Conservation (phyloP, 2,797 vertebrate genomes). For the Valencia hispanica region DNA sequence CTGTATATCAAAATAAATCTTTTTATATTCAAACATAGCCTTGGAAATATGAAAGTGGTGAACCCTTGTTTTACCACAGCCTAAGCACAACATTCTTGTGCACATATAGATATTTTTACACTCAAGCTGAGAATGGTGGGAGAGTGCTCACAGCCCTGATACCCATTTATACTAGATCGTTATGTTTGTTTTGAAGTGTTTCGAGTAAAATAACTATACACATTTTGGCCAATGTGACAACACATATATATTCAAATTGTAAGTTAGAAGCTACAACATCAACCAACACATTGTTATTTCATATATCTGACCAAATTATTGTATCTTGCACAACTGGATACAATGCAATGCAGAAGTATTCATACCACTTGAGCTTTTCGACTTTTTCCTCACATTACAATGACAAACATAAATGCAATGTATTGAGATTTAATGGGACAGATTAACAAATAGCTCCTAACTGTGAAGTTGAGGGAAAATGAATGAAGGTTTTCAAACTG, state of each 20-base stretch:
- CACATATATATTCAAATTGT: background rate
- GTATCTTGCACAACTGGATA: background rate
- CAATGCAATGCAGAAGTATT: background rate
- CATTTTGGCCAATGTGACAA: constrained; percentile 1
- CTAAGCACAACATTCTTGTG: background rate
- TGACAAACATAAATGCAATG: background rate
- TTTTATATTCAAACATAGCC: background rate
- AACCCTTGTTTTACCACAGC: background rate
- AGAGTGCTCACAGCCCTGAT: background rate
- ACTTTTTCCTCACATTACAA: background rate
- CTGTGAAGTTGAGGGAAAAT: no score
- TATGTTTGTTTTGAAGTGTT: constrained; percentile 26
- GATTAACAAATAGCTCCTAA: background rate
- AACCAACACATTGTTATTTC: background rate
- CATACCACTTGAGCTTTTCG: background rate
- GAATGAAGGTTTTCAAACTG: background rate
- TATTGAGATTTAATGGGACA: background rate
- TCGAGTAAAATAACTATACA: constrained; percentile 2
- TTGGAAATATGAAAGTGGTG: constrained; percentile 8
- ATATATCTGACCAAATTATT: constrained; percentile 23
- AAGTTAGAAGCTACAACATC: background rate
- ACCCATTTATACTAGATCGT: constrained; percentile 10
- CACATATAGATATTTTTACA: constrained; percentile 3
- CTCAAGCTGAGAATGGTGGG: background rate
- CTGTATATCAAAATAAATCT: constrained; percentile 21